A percentile compares a stretch with the other conserved stretches of the same genome.
Evolutionary conservation across 2,888 invertebrate genomes (phyloP).

Genomic region (Leptinotarsa juncta): DNA sequence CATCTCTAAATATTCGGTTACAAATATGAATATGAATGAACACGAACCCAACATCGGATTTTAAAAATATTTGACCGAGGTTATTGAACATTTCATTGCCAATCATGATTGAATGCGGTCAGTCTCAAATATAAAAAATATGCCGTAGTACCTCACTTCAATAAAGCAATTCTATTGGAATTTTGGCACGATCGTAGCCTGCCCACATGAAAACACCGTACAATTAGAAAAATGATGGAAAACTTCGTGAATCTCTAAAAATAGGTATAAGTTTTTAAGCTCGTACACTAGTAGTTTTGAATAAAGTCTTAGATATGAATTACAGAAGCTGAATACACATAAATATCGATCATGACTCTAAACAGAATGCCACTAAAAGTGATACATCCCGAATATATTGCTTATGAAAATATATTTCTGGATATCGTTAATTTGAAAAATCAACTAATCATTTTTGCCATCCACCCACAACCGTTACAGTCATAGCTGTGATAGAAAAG

Average conservation of each 20-base stretch:
- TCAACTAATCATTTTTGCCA: too few species aligned
- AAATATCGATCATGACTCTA: too few species aligned
- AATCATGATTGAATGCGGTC: constrained; percentile 2
- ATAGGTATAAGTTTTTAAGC: constrained; percentile 1
- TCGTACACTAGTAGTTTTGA: not conserved
- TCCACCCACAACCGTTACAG: too few species aligned
- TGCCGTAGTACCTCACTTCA: not conserved
- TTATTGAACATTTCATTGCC: constrained; percentile 22
- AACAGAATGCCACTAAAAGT: too few species aligned
- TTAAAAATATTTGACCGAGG: not conserved
- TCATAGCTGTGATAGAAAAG: too few species aligned
- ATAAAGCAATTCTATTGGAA: constrained; percentile 18
- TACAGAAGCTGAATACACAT: too few species aligned
- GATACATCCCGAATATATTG: too few species aligned
- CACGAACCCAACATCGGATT: not conserved
- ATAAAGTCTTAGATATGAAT: too few species aligned
- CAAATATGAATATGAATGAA: not conserved
- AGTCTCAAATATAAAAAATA: not conserved
- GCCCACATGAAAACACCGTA: constrained; percentile 18
- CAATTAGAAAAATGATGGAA: constrained; percentile 16
- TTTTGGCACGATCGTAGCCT: constrained; percentile 23
- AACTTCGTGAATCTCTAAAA: constrained; percentile 19
- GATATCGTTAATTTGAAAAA: too few species aligned
- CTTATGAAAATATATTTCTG: too few species aligned
- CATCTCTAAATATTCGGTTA: too few species aligned